A percentile compares a stretch with the other conserved stretches of the same genome.
Conservation (phyloP, 2,888 invertebrate species). For the Dicyrtomina minuta region DNA sequence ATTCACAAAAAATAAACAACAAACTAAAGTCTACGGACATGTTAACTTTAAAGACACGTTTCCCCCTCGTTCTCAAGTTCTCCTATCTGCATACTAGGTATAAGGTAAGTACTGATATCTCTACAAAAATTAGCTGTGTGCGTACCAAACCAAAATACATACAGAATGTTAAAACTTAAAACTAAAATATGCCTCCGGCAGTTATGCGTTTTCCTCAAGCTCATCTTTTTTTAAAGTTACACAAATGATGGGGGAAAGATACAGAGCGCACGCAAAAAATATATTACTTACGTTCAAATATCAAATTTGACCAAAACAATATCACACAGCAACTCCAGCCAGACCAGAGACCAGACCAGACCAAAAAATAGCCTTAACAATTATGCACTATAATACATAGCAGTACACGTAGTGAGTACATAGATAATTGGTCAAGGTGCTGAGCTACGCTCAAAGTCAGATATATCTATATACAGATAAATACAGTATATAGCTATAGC, state of each 20-base stretch:
- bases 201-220: background rate
- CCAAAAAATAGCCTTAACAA: background rate
- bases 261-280: background rate
- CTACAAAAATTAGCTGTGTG: too few relatives aligned
- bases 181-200: background rate
- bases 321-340: too few relatives aligned
- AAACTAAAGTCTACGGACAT: background rate
- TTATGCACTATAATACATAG: background rate
- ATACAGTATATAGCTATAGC: too few relatives aligned
- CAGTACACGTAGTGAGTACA: background rate
- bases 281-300: background rate
- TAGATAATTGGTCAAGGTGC: conserved; percentile 23
- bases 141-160: too few relatives aligned
- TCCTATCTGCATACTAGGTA: too few relatives aligned
- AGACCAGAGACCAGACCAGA: too few relatives aligned
- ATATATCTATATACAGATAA: too few relatives aligned
- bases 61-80: too few relatives aligned
- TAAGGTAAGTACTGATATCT: too few relatives aligned
- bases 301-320: conserved; percentile 4
- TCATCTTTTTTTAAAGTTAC: conserved; percentile 2
- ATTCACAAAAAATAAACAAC: background rate
- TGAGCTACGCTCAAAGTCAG: too few relatives aligned
- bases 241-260: too few relatives aligned
- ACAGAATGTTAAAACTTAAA: too few relatives aligned
- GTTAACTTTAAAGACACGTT: background rate